Evolutionary conservation across 2,113 vertebrate species (phyloP), one percentile per base, ranked within the genome.

Genomic region (Tetrax tetrax): DNA sequence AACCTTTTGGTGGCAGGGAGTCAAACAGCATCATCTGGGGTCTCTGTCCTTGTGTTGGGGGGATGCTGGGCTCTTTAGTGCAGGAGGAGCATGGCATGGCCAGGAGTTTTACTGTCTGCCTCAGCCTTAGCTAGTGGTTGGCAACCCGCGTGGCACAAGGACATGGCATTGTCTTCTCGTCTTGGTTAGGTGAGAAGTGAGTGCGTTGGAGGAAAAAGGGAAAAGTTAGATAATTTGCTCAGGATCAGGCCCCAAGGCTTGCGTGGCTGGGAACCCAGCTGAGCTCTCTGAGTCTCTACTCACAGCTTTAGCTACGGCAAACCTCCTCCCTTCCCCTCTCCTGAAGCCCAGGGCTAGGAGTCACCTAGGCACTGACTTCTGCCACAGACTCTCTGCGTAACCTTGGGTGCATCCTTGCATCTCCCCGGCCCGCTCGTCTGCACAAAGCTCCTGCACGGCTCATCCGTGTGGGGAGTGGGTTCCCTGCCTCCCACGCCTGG

Each of bases 391-490:
- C 7, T 27, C 50, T 90, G 59, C 1, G 1, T 38, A 64, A 72
- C 54, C 41, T 35, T 23, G 41, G 70, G 37, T 80, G 41, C 4
- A 1, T 81, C 33, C 20, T 53, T 76, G 37, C 43, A 17, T 66
- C 56, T 85, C 31, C 53, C 45, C 53, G 63, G 25, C 45, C 76
- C 4, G 10, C 41, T 61, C 37, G 27, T 54, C 71, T 24, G 24
- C 64, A 31, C 56, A 29, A 53, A 85, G 61, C 54, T 89, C 59
- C 48, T 43, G 14, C 72, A 77, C 33, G 20, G 65, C 61, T 94
- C 75, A 66, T 75, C 51, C 25, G 9, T 1, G 0, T 1, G 12
- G 20, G 57, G 69, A 85, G 61, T 0, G 9, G 38, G 14, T 66
- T 95, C 65, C 57, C 69, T 90, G 27, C 56, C 75, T 88, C 91